Evolutionary conservation across 1,140 invertebrate genomes (phyloP).

Genomic region (Belonocnema kinseyi): DNA sequence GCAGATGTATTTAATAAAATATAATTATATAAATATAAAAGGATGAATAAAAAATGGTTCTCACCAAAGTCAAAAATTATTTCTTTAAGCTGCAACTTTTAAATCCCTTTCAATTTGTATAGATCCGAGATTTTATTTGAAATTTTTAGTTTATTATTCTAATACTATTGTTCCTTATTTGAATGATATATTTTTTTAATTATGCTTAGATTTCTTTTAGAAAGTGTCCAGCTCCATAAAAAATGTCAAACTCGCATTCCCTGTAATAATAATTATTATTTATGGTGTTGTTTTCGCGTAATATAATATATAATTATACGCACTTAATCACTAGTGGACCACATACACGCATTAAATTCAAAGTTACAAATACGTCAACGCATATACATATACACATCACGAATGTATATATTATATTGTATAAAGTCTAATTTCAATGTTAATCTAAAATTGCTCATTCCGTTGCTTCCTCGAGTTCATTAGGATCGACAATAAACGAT

Average conservation of each 20-base stretch:
- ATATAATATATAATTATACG: constrained; percentile 14
- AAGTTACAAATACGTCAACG: constrained; percentile 17
- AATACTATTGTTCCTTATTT: no score
- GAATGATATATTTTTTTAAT: no score
- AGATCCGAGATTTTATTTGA: no score
- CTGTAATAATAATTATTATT: constrained; percentile 15
- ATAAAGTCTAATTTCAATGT: constrained; percentile 37
- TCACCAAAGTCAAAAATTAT: no score
- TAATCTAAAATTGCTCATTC: constrained; percentile 35
- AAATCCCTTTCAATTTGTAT: no score
- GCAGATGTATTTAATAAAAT: no score
- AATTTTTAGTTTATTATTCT: no score
- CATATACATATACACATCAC: constrained; percentile 2
- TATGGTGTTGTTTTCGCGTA: constrained; percentile 17
- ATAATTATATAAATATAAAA: no score
- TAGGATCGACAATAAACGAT: constrained; percentile 25
- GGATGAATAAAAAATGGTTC: no score
- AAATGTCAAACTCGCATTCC: background rate
- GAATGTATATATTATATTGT: constrained; percentile 28
- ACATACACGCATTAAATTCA: constrained; percentile 34
- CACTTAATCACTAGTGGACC: constrained; percentile 44
- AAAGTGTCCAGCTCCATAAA: constrained; percentile 32
- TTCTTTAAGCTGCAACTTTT: no score
- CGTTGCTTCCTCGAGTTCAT: constrained; percentile 23
- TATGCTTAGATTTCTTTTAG: background rate